phyloP scores from a whole-genome alignment of 2,888 invertebrate genomes.

The Frankliniella fusca region DNA sequence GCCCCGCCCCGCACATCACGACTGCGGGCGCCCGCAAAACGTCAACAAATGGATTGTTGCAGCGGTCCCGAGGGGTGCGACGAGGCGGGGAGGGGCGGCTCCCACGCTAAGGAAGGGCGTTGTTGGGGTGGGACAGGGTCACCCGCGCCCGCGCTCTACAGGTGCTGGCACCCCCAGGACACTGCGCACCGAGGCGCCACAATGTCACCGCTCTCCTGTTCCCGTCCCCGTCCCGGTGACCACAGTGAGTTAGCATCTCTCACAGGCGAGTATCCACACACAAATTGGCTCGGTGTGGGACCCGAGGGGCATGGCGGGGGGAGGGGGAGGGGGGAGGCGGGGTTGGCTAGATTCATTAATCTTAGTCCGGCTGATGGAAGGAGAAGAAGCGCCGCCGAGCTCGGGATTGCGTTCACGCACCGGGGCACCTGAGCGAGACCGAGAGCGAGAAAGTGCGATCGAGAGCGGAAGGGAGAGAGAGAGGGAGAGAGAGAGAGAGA shows the following conservation, averaged over 20 bases:
- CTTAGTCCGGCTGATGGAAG: not conserved
- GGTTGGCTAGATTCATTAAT: conserved; percentile 12
- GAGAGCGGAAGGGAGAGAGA: not conserved
- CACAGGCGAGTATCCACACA: conserved; percentile 14
- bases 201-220: no score
- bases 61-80: not conserved
- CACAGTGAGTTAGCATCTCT: conserved; percentile 11
- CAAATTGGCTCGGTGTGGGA: not conserved
- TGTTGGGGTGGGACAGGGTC: no score
- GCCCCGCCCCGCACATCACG: no score
- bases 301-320: not conserved
- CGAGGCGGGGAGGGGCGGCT: not conserved
- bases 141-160: no score
- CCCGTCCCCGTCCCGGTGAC: not conserved
- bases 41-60: not conserved
- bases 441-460: not conserved
- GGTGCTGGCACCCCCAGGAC: no score
- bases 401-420: not conserved
- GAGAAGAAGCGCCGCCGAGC: not conserved
- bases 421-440: not conserved
- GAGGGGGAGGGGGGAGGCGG: not conserved
- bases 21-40: not conserved
- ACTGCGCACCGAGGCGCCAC: no score
- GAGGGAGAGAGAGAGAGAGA: not conserved
- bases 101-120: no score